Evolutionary conservation across 1,140 invertebrate genomes (phyloP), one percentile per base, ranked within the genome.

Genomic region (Leptoteleia sp.): DNA sequence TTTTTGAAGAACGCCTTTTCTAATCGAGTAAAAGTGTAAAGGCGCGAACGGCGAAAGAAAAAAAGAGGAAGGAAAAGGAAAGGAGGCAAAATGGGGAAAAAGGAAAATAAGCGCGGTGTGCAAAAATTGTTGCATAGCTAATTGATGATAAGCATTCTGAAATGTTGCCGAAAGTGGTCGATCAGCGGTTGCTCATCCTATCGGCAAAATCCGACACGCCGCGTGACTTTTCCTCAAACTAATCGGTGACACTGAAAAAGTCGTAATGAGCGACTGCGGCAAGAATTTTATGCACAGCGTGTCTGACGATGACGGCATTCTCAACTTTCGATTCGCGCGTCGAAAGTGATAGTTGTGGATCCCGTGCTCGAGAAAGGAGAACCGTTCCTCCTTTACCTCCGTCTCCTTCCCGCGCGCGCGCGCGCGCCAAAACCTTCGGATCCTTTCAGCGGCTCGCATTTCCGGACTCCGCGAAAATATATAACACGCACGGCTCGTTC

Each of bases 321-420:
- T 80, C 83, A 47, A 88, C 86, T 89, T 88, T 89, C 87, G 81
- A 85, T 87, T 87, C 81, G 81, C 65, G 73, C 79, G 83, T 87
- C 82, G 87, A 89, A 89, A 89, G 87, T 88, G 87, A 89, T 89
- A 89, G 88, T 89, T 82, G 81, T 76, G 81, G 79, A 81, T 82
- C 84, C n/a, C 78, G 76, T 75, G 78, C 81, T 81, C 81, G 85
- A 85, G 88, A 89, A 89, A 88, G 85, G 85, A 82, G 83, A 84
- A 79, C 82, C 79, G 43, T 42, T 37, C 45, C 81, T 81, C 75
- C 52, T 67, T 78, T 40, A 37, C 52, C 59, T 64, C 70, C 78
- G 48, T 54, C 27, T 47, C 65, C 59, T 76, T 65, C 62, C 68
- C 57, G 40, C 65, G 27, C 38, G 13, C 33, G 57, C 37, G 17